phyloP scores from a whole-genome alignment of 1,140 invertebrate genomes.

The Drosophila rhopaloa region DNA sequence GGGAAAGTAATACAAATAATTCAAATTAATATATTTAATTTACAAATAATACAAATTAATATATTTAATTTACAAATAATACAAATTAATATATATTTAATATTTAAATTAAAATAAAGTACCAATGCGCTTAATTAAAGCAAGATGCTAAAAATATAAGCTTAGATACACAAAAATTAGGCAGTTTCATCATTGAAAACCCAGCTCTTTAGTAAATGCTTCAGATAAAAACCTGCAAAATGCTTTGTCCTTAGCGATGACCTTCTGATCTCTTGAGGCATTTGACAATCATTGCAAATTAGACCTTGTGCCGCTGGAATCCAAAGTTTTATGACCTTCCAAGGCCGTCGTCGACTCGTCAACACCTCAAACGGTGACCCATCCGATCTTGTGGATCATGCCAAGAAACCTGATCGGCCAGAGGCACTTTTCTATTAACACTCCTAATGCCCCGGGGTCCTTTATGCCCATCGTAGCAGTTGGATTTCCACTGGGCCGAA shows the following conservation, averaged over 20 bases:
- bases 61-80: no score
- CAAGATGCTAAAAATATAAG: no score
- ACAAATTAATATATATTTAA: no score
- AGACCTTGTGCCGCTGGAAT: constrained; percentile 2
- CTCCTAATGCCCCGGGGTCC: constrained; percentile 65
- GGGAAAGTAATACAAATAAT: no score
- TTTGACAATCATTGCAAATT: not conserved
- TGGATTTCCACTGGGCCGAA: not conserved
- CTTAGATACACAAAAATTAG: no score
- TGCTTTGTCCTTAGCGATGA: constrained; percentile 1
- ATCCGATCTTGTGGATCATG: not conserved
- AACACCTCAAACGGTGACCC: constrained; percentile 54
- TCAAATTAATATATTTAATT: no score
- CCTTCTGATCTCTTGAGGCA: constrained; percentile 10
- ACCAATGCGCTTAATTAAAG: no score
- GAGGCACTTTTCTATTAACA: constrained; percentile 78
- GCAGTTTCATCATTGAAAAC: no score
- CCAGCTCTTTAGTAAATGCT: not conserved
- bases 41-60: no score
- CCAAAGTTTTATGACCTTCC: constrained; percentile 14
- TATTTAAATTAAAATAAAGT: no score
- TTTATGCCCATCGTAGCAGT: constrained; percentile 56
- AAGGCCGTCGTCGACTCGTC: constrained; percentile 28
- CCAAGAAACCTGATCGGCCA: constrained; percentile 15
- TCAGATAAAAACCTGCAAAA: not conserved